A percentile compares a stretch with the other conserved stretches of the same genome.
phyloP scores from a whole-genome alignment of 1,140 invertebrate species.

The Sarcophaga peregrina region DNA sequence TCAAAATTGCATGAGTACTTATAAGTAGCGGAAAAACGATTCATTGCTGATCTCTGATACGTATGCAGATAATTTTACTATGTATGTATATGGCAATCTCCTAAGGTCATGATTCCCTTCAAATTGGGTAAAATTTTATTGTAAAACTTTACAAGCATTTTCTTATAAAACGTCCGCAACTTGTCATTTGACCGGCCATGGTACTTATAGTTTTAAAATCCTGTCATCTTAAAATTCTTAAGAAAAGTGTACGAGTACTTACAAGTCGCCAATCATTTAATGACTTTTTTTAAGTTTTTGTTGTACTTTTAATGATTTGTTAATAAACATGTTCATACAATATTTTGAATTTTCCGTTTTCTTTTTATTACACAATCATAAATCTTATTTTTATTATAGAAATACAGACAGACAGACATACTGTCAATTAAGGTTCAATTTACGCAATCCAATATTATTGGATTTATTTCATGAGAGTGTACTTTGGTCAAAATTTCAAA shows the following conservation, averaged over 20 bases:
- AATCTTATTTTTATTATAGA: conserved; percentile 2
- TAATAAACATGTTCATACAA: background rate
- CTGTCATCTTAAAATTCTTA: background rate
- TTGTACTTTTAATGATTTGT: conserved; percentile 12
- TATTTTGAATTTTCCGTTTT: background rate
- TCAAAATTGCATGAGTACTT: no score
- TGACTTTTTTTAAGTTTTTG: background rate
- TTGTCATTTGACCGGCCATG: no score
- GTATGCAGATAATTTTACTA: no score
- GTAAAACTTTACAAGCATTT: no score
- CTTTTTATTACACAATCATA: conserved; percentile 3
- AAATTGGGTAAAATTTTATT: no score
- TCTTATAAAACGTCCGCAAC: no score
- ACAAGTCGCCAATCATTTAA: background rate
- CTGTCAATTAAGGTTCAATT: conserved; percentile 41
- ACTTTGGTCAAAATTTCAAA: background rate
- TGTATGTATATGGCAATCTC: no score
- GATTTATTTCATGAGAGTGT: background rate
- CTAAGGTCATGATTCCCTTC: no score
- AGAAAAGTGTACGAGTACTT: background rate
- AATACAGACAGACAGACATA: background rate
- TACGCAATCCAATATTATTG: conserved; percentile 20
- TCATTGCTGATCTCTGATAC: no score
- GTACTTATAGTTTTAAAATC: no score
- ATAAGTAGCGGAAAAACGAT: no score